Evolutionary conservation across 2,888 invertebrate species (phyloP).

Genomic region (Hyposoter didymator): DNA sequence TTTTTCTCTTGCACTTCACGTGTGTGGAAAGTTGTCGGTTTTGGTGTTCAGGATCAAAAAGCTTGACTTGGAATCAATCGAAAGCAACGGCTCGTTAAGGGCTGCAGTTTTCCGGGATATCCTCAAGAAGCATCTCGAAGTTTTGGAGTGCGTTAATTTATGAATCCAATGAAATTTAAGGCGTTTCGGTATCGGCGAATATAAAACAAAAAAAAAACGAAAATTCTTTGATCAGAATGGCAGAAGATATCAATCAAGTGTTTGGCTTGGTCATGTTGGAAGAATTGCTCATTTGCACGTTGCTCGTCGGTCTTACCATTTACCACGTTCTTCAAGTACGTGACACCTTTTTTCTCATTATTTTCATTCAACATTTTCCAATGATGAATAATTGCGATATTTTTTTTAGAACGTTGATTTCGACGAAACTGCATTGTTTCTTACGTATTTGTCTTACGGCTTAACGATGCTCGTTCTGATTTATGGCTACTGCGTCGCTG

Average conservation of each 20-base stretch:
- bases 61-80: background rate
- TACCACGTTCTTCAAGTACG: constrained; percentile 55
- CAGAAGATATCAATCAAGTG: constrained; percentile 36
- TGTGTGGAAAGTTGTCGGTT: constrained; percentile 60
- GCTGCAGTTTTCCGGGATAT: constrained; percentile 35
- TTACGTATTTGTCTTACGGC: constrained; percentile 54
- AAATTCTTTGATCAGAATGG: constrained; percentile 8
- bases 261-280: constrained; percentile 56
- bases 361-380: background rate
- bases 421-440: constrained; percentile 31
- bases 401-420: constrained; percentile 51
- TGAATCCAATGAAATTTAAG: background rate
- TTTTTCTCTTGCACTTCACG: constrained; percentile 51
- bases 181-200: background rate
- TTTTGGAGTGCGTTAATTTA: constrained; percentile 35
- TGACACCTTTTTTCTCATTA: background rate
- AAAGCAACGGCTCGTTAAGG: background rate
- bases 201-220: too few relatives aligned
- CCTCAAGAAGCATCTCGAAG: constrained; percentile 30
- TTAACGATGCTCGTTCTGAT: constrained; percentile 57
- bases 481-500: constrained; percentile 64
- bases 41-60: constrained; percentile 53
- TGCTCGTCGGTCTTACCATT: constrained; percentile 58
- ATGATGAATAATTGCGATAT: background rate
- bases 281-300: constrained; percentile 54